phyloP scores from a whole-genome alignment of 2,113 vertebrate species.

The Hypocryptadius cinnamomeus region DNA sequence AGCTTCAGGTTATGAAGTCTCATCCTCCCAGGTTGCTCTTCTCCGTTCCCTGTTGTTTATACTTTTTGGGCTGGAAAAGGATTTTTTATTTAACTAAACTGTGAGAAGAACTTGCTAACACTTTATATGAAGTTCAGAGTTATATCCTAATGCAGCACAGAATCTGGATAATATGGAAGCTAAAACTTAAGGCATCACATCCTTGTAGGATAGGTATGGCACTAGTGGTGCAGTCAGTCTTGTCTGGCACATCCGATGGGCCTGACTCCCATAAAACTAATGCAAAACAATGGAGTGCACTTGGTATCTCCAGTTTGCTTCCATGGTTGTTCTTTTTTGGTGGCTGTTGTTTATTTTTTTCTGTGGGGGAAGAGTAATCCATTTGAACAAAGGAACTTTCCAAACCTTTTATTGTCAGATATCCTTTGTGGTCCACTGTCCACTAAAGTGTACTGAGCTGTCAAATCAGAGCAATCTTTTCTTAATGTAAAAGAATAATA shows the following conservation, averaged over 20 bases:
- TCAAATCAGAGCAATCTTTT: background rate
- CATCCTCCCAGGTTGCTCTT: background rate
- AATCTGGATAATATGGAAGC: background rate
- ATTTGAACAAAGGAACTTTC: background rate
- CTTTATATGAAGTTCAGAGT: background rate
- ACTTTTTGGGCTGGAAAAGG: background rate
- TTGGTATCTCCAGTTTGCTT: background rate
- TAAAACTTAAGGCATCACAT: background rate
- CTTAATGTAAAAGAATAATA: background rate
- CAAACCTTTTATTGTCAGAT: background rate
- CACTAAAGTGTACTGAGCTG: background rate
- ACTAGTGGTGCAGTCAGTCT: background rate
- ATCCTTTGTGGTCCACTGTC: background rate
- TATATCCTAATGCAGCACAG: background rate
- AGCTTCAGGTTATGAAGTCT: background rate
- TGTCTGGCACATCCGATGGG: background rate
- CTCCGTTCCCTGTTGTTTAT: background rate
- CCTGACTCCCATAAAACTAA: background rate
- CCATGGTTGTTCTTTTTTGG: background rate
- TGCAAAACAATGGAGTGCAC: background rate
- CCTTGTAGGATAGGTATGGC: background rate
- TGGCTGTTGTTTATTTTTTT: too few species aligned
- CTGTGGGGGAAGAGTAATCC: background rate
- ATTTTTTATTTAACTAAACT: background rate
- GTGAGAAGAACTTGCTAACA: background rate